phyloP scores from a whole-genome alignment of 2,797 vertebrate species.

The Linurgus olivaceus region DNA sequence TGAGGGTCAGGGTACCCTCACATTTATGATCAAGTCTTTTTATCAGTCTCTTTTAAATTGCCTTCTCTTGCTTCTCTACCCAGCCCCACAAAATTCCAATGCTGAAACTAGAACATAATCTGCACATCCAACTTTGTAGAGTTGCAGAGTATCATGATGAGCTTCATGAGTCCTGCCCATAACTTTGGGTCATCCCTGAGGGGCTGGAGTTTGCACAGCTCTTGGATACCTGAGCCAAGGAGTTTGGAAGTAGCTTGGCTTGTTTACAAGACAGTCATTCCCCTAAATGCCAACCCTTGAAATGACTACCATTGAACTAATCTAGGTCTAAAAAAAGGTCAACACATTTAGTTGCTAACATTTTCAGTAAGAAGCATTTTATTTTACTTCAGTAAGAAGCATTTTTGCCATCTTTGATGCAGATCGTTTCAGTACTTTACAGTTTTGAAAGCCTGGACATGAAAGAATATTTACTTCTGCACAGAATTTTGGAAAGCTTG shows the following conservation, averaged over 20 bases:
- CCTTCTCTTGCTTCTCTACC: neutral
- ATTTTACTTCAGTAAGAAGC: neutral
- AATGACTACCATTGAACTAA: neutral
- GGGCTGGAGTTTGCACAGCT: neutral
- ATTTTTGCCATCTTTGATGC: neutral
- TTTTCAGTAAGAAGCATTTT: neutral
- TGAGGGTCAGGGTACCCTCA: neutral
- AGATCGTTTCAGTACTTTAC: neutral
- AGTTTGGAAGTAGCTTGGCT: neutral
- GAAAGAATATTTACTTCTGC: neutral
- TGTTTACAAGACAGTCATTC: neutral
- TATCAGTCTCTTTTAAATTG: neutral
- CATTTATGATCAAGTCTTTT: neutral
- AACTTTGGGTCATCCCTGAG: neutral
- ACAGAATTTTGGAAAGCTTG: neutral
- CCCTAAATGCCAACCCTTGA: neutral
- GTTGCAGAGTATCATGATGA: neutral
- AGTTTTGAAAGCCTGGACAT: neutral
- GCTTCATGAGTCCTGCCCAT: neutral
- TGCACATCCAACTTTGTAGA: accelerated
- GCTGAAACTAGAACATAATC: neutral
- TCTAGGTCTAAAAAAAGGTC: neutral
- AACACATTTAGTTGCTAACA: neutral
- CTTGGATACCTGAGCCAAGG: neutral
- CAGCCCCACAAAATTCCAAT: neutral